Base-by-base conservation (phyloP, 92 coral and sea anemone genomes). In the Heteractis magnifica region DNA sequence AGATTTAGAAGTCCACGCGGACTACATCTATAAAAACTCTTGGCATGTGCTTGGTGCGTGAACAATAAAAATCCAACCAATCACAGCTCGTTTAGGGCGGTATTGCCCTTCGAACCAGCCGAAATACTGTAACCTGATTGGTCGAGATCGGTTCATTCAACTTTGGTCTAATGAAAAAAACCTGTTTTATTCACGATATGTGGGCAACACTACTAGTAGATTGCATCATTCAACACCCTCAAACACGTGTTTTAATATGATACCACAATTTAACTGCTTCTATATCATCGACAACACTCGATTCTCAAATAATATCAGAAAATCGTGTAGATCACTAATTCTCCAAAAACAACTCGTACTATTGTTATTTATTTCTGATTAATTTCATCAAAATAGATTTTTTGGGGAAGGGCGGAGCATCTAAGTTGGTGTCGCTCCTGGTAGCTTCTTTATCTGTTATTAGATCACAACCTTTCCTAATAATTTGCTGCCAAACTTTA, bases 161-260 rank as follows among this genome's bases (percentile, higher is more conserved):
- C 84, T 81, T 68, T 70, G 55, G 34, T 72, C 62, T 6, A 7
- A 4, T 3, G 65, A 51, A 20, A 51, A 20, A 14, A 81, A 81
- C 84, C 72, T 74, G 84, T 81, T 80, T 81, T 68, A 49, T 70
- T 26, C 73, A 68, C 73, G 73, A 68, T 68, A 26, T 0, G 14
- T 68, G 56, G 77, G 84, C 64, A 81, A 81, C 13, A 68, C 20
- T 26, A 68, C 13, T 8, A 68, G 5, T 20, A 14, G 16, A 68
- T 68, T 68, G 73, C 73, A 68, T 68, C 73, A 68, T 68, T 68
- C 73, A 23, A 68, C 50, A 68, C 73, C 73, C 4, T 65, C 19
- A 21, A 68, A 8, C 44, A 68, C 73, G 73, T 68, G 44, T 48
- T 5, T 26, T 23, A 68, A 18, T 7, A 18, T 11, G n/a, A 59